Evolutionary conservation across 2,113 vertebrate genomes (phyloP), one percentile per base, ranked within the genome.

Genomic region (Turnix velox): DNA sequence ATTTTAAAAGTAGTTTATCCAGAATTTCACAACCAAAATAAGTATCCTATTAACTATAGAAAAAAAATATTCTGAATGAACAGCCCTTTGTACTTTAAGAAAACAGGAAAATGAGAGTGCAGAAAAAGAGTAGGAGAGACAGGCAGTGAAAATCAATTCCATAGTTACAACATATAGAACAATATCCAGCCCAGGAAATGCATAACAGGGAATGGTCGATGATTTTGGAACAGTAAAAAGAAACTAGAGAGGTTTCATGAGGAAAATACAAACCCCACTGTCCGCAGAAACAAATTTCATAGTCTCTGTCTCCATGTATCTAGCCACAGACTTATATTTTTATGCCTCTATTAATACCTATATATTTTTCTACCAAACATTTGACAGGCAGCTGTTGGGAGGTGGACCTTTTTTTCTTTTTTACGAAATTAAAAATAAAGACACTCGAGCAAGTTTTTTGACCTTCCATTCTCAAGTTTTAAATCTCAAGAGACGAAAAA

Each of bases 101-200:
- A 89, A 76, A 37, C 10, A 35, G 37, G 14, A 79, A 77, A 87
- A 83, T 58, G 8, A 59, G 51, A 72, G 45, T 22, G 62, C 62
- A 68, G 52, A 80, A 81, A 80, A 66, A 16, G 33, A 76, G 74
- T 7, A 89, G 67, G 37, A 74, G 94, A 79, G 39, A 66, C 4
- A 4, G 39, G 63, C 84, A 72, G 58, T 57, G 75, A 85, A 95
- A 94, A 95, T 92, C 92, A 79, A 94, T 94, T 92, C 74, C 63
- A 62, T 48, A 85, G 77, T 92, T 92, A 85, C 67, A 91, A 62
- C 62, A 66, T 33, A 92, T 5, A 30, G 77, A 93, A 88, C 66
- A 65, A 75, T 39, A 37, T 28, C 31, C 30, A 84, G 78, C 37
- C 30, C 4, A 35, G 39, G 63, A 35, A 83, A 88, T 86, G 71